Conservation (phyloP, 2,888 invertebrate genomes). For the Mimachlamys varia region DNA sequence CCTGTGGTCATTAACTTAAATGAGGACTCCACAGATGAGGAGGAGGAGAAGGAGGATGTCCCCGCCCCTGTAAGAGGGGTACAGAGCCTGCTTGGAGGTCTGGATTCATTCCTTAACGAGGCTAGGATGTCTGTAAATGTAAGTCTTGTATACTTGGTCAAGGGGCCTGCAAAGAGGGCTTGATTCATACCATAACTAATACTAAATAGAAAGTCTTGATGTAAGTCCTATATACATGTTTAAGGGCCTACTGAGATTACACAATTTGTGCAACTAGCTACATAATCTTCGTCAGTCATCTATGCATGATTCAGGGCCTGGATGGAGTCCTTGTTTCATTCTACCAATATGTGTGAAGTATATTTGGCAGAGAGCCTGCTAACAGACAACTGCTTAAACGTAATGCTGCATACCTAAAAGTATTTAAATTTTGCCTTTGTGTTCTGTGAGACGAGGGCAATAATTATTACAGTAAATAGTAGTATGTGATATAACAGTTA, state of each 20-base stretch:
- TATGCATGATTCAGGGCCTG: background rate
- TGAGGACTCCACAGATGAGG: constrained; percentile 71
- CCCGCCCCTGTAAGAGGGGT: background rate
- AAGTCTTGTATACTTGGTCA: background rate
- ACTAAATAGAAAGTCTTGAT: background rate
- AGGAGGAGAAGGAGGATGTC: constrained; percentile 66
- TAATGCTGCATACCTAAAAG: too few relatives aligned
- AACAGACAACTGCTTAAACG: too few relatives aligned
- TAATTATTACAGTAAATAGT: too few relatives aligned
- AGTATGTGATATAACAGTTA: too few relatives aligned
- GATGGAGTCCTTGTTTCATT: too few relatives aligned
- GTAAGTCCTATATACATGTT: background rate
- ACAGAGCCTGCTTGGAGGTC: constrained; percentile 60
- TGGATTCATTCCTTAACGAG: constrained; percentile 71
- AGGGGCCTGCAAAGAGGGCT: background rate
- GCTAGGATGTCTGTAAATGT: constrained; percentile 66
- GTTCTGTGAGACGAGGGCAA: too few relatives aligned
- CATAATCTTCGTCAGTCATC: background rate
- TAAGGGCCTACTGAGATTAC: background rate
- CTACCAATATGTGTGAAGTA: too few relatives aligned
- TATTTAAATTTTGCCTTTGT: too few relatives aligned
- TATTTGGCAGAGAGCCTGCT: too few relatives aligned
- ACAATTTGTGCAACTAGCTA: too few relatives aligned
- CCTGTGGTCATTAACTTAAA: constrained; percentile 72
- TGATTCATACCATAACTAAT: background rate